Conservation (phyloP, 2,888 invertebrate genomes). For the Scaptomyza flava region DNA sequence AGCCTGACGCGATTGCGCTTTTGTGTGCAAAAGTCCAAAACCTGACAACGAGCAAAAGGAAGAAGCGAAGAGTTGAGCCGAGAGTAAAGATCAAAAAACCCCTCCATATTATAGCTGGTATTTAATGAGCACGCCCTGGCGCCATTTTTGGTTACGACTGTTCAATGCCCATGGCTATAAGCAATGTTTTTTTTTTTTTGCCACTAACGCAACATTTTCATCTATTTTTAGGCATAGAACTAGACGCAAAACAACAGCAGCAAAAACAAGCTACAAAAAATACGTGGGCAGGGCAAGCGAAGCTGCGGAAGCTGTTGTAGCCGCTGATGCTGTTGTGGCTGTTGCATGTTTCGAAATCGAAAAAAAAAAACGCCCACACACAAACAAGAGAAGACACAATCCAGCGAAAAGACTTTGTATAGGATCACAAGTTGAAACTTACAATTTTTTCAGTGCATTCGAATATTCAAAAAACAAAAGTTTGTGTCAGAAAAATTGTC, state of each 20-base stretch:
- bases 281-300: conserved; percentile 47
- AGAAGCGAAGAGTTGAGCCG: not conserved
- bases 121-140: conserved; percentile 78
- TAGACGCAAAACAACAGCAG: conserved; percentile 11
- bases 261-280: conserved; percentile 17
- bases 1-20: conserved; percentile 50
- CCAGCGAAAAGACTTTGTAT: conserved; percentile 4
- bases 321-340: conserved; percentile 13
- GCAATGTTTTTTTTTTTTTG: conserved; percentile 38
- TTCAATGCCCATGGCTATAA: conserved; percentile 34
- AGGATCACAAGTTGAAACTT: conserved; percentile 9
- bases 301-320: conserved; percentile 50
- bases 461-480: conserved; percentile 13
- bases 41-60: conserved; percentile 8
- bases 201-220: conserved; percentile 35
- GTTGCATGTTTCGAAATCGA: conserved; percentile 58
- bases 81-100: not conserved
- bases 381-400: conserved; percentile 19
- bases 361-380: conserved; percentile 1
- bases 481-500: conserved; percentile 46
- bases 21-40: conserved; percentile 40
- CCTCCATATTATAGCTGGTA: conserved; percentile 24
- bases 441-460: conserved; percentile 24
- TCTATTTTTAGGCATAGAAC: conserved; percentile 79
- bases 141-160: conserved; percentile 72